These are phyloP conservation scores for Acestrorhynchus altus DNA, from an alignment of 2,797 vertebrate genomes.

Conservation along the genomic window DNA sequence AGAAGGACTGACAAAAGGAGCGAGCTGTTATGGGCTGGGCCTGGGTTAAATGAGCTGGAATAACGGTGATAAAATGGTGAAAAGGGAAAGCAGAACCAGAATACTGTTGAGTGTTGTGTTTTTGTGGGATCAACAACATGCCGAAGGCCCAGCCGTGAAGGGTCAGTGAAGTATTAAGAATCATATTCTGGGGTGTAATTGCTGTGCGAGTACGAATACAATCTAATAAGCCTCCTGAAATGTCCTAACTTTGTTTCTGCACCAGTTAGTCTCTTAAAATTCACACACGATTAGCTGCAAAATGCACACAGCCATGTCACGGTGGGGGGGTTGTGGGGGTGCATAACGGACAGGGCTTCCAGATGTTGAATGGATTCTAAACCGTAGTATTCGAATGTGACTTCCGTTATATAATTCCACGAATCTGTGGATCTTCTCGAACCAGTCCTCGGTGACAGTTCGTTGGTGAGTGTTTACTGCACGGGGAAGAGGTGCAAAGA, in stretches of 20 bases:
- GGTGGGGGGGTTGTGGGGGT: background rate
- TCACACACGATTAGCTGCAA: background rate
- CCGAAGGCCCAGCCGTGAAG: background rate
- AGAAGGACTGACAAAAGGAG: conserved; percentile 5
- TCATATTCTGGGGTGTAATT: conserved; percentile 6
- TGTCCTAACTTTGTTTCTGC: background rate
- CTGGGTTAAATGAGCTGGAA: conserved; percentile 10
- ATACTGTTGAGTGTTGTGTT: background rate
- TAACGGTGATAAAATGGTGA: conserved; percentile 11
- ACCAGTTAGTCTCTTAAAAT: background rate
- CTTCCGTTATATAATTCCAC: no score
- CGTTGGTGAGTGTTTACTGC: conserved; percentile 32
- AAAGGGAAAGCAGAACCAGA: background rate
- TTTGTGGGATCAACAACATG: background rate
- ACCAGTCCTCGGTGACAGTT: background rate
- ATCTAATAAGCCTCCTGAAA: background rate
- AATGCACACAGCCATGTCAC: background rate
- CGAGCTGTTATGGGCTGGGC: background rate
- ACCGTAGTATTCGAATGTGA: no score
- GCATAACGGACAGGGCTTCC: background rate
- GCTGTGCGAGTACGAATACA: background rate
- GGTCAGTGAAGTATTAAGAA: background rate
- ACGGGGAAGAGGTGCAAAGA: conserved; percentile 25
- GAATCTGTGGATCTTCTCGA: conserved; percentile 7
- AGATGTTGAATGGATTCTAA: no score